phyloP scores from a whole-genome alignment of 2,888 invertebrate genomes.

The Cantharis nigra region DNA sequence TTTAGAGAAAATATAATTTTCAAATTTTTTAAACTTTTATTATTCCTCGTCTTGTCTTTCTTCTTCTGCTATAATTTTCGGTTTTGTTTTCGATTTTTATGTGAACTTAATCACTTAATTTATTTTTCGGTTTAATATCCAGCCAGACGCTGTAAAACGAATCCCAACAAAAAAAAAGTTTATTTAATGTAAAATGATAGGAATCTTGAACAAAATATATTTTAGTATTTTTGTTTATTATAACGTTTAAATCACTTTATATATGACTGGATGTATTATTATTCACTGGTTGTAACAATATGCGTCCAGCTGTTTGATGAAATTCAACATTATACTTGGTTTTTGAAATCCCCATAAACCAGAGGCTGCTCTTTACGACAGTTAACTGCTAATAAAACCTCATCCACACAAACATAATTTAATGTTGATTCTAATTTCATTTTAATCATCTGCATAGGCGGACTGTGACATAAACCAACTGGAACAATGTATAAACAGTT shows the following conservation, averaged over 20 bases:
- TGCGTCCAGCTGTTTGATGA: slow-evolving; percentile 1
- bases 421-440: slow-evolving; percentile 35
- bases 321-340: background rate
- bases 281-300: background rate
- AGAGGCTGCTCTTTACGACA: slow-evolving; percentile 39
- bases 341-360: slow-evolving; percentile 8
- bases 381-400: slow-evolving; percentile 43
- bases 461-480: slow-evolving; percentile 35
- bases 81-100: background rate
- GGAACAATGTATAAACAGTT: slow-evolving; percentile 35
- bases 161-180: background rate
- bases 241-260: background rate
- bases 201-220: background rate
- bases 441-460: slow-evolving; percentile 29
- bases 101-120: background rate
- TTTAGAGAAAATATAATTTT: too few species aligned
- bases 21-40: too few species aligned
- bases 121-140: background rate
- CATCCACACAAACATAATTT: slow-evolving; percentile 28
- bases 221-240: background rate
- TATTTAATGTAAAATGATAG: background rate
- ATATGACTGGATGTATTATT: background rate
- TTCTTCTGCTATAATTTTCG: too few species aligned
- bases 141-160: background rate
- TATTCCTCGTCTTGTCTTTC: too few species aligned